These are phyloP conservation scores for Pachycephus smyrnensis DNA, from an alignment of 2,888 invertebrate species.

Conservation along the genomic window DNA sequence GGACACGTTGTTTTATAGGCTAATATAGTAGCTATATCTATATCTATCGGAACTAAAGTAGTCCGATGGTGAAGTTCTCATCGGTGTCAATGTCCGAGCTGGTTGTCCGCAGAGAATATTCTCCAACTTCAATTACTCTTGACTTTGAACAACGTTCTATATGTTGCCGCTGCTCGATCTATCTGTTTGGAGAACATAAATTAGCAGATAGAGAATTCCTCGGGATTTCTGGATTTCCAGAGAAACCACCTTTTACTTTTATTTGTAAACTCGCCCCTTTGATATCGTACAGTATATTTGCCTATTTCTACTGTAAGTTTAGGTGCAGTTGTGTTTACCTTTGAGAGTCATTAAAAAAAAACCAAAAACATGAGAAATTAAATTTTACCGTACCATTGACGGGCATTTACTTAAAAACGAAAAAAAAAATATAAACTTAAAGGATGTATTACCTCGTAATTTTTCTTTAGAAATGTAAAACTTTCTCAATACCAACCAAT, in stretches of 20 bases:
- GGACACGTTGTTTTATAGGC: not conserved
- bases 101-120: constrained; percentile 28
- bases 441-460: not conserved
- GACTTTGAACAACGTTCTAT: constrained; percentile 24
- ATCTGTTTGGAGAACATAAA: not conserved
- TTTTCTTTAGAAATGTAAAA: not conserved
- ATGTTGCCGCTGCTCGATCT: not conserved
- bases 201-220: not conserved
- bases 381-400: not conserved
- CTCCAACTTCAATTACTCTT: constrained; percentile 46
- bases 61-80: constrained; percentile 43
- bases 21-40: not conserved
- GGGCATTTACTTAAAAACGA: too few relatives aligned
- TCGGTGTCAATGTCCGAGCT: constrained; percentile 40
- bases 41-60: not conserved
- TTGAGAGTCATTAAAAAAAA: not conserved
- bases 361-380: not conserved
- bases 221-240: not conserved
- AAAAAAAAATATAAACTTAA: not conserved
- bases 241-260: not conserved
- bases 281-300: not conserved
- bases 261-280: not conserved
- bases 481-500: not conserved
- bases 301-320: not conserved
- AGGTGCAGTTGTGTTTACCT: not conserved